A percentile compares a stretch with the other conserved stretches of the same genome.
phyloP scores from a whole-genome alignment of 2,888 invertebrate species.

The Troides helena region DNA sequence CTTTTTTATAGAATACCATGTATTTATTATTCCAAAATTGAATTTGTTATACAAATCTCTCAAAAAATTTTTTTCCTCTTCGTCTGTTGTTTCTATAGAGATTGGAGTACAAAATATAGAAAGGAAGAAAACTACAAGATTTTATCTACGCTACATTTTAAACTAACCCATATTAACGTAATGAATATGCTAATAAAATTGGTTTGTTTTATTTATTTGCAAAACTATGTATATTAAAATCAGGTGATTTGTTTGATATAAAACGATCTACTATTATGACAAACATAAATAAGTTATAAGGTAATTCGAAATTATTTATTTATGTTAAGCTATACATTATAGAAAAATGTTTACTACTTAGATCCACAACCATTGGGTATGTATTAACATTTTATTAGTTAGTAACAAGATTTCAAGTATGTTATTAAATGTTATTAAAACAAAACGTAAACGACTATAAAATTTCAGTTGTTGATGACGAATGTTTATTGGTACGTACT shows the following conservation, averaged over 20 bases:
- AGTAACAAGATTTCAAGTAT: background rate
- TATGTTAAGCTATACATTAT: background rate
- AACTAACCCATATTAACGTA: background rate
- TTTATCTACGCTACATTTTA: background rate
- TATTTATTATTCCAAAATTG: background rate
- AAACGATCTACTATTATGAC: too few relatives aligned
- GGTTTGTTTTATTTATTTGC: background rate
- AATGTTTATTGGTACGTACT: background rate
- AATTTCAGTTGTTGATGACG: background rate
- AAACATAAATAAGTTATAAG: too few relatives aligned
- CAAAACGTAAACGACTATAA: background rate
- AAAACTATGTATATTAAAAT: too few relatives aligned
- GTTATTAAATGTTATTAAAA: background rate
- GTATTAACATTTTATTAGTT: background rate
- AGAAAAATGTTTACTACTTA: background rate
- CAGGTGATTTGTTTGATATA: too few relatives aligned
- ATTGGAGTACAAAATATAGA: background rate
- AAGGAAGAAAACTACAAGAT: background rate
- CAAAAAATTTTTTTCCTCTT: background rate
- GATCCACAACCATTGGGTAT: background rate
- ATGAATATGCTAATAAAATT: background rate
- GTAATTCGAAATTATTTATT: background rate
- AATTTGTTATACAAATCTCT: background rate
- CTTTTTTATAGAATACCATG: too few relatives aligned
- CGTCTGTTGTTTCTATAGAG: background rate